These are phyloP conservation scores for Cinclus cinclus DNA, from an alignment of 2,113 vertebrate genomes.

Conservation along the genomic window DNA sequence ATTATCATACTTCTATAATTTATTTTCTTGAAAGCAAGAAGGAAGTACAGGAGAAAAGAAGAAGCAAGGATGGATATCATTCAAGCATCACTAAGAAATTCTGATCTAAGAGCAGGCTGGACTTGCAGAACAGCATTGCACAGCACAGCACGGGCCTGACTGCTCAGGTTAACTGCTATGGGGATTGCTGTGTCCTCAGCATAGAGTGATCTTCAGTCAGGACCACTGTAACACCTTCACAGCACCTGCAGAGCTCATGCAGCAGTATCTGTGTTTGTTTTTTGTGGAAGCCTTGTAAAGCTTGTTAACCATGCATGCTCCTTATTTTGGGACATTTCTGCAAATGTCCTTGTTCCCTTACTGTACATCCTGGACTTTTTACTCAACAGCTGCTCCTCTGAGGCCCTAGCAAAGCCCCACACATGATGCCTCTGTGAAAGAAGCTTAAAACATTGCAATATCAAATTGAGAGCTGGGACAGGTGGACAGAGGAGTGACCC, in stretches of 20 bases:
- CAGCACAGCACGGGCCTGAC: not conserved
- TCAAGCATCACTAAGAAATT: not conserved
- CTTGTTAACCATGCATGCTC: not conserved
- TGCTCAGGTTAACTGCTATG: not conserved
- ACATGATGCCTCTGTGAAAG: not conserved
- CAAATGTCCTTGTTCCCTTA: not conserved
- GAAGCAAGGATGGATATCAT: not conserved
- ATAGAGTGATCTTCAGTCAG: not conserved
- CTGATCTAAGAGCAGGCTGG: not conserved
- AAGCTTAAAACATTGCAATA: not conserved
- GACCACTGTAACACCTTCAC: not conserved
- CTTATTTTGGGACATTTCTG: not conserved
- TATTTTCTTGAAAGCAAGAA: not conserved
- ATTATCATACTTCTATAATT: not conserved
- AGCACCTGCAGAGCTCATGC: not conserved
- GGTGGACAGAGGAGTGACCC: not conserved
- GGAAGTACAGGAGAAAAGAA: not conserved
- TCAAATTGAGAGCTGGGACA: not conserved
- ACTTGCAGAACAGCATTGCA: not conserved
- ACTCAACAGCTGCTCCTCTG: not conserved
- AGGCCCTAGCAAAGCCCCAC: not conserved
- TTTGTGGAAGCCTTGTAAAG: not conserved
- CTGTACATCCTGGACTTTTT: not conserved
- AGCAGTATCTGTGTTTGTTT: not conserved
- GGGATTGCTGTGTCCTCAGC: not conserved